Conservation (phyloP, 2,888 invertebrate genomes). For the Tetrapedia diversipes region DNA sequence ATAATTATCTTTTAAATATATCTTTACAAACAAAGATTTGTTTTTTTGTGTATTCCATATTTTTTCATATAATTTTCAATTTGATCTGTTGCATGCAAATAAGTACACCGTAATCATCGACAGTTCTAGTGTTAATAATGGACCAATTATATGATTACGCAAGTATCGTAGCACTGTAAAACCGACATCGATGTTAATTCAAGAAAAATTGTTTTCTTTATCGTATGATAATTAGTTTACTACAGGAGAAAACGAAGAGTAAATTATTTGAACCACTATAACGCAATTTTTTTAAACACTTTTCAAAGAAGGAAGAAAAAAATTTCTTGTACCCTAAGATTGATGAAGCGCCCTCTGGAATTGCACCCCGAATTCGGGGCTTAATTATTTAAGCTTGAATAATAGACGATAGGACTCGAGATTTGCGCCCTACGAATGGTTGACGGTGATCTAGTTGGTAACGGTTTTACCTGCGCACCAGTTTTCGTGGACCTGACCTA, state of each 20-base stretch:
- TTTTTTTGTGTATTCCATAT: too few species aligned
- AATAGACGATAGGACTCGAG: slow-evolving; percentile 59
- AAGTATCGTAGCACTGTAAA: too few species aligned
- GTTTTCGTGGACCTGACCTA: slow-evolving; percentile 62
- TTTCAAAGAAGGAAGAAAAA: not conserved
- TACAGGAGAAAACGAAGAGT: not conserved
- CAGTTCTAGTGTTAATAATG: too few species aligned
- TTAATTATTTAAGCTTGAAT: slow-evolving; percentile 57
- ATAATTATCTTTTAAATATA: too few species aligned
- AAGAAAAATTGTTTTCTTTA: too few species aligned
- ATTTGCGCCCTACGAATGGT: slow-evolving; percentile 66
- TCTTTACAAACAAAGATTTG: too few species aligned
- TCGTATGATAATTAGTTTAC: not conserved
- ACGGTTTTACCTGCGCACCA: slow-evolving; percentile 76
- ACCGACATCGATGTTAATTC: too few species aligned
- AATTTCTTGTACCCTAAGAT: not conserved
- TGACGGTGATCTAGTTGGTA: slow-evolving; percentile 61
- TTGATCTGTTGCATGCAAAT: too few species aligned
- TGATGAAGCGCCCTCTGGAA: slow-evolving; percentile 29
- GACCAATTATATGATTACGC: too few species aligned
- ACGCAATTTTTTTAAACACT: slow-evolving; percentile 1
- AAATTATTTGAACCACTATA: not conserved
- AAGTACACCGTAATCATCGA: too few species aligned
- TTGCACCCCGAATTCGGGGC: slow-evolving; percentile 39
- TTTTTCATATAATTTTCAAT: too few species aligned